A percentile compares a stretch with the other conserved stretches of the same genome.
Conservation (phyloP, 2,113 vertebrate species). For the Chamaetylas fuelleborni region DNA sequence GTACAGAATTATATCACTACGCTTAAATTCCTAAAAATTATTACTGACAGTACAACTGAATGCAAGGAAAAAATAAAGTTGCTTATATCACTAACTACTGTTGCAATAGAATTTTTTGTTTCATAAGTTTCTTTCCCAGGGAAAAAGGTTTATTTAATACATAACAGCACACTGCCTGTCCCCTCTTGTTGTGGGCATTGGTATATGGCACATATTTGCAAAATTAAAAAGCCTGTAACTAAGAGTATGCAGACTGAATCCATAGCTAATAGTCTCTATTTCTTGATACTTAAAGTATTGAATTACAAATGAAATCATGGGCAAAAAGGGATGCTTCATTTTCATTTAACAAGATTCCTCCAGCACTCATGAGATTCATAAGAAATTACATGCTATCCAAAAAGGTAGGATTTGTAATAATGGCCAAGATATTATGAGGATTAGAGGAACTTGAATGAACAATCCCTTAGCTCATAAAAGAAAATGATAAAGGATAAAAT, state of each 20-base stretch:
- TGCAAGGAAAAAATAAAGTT: not conserved
- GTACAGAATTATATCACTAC: not conserved
- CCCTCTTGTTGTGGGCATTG: not conserved
- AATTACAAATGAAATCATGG: slow-evolving; percentile 66
- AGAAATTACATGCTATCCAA: slow-evolving; percentile 65
- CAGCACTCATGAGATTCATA: slow-evolving; percentile 65
- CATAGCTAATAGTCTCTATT: not conserved
- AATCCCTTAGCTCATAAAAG: slow-evolving; percentile 73
- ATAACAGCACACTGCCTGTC: not conserved
- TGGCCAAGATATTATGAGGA: slow-evolving; percentile 68
- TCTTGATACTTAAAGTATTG: slow-evolving; percentile 37
- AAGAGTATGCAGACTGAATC: not conserved
- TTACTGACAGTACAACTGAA: not conserved
- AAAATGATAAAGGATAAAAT: slow-evolving; percentile 68
- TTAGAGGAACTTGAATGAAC: slow-evolving; percentile 72
- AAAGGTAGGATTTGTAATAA: slow-evolving; percentile 73
- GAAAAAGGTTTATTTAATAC: not conserved
- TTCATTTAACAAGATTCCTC: slow-evolving; percentile 68
- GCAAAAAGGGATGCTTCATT: slow-evolving; percentile 61
- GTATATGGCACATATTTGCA: not conserved
- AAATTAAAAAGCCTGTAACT: not conserved
- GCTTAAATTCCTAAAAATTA: not conserved
- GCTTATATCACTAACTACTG: not conserved
- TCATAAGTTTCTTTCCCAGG: not conserved
- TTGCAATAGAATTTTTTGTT: not conserved